Conservation (phyloP, 2,888 invertebrate species). For the Tachystola acroxantha region DNA sequence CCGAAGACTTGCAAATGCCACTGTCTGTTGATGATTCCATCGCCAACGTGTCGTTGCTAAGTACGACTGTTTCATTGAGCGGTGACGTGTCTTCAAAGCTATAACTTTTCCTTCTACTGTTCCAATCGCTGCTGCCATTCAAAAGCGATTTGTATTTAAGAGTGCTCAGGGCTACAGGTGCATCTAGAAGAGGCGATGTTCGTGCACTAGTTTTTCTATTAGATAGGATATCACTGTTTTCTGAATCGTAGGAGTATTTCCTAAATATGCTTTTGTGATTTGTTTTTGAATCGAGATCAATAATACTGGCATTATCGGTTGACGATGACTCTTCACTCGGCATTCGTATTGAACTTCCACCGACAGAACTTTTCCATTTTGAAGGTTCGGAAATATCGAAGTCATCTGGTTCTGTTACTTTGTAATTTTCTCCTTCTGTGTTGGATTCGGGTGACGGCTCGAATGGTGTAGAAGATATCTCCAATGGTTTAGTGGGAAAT, state of each 20-base stretch:
- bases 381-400: slow-evolving; percentile 73
- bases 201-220: slow-evolving; percentile 39
- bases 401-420: slow-evolving; percentile 77
- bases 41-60: slow-evolving; percentile 67
- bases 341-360: slow-evolving; percentile 82
- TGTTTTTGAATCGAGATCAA: slow-evolving; percentile 55
- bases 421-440: slow-evolving; percentile 53
- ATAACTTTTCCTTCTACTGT: slow-evolving; percentile 85
- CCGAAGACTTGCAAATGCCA: slow-evolving; percentile 85
- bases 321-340: slow-evolving; percentile 78
- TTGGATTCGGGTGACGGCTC: slow-evolving; percentile 48
- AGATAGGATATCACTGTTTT: slow-evolving; percentile 46
- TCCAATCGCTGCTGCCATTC: slow-evolving; percentile 80
- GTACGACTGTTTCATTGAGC: slow-evolving; percentile 43
- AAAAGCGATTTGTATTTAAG: slow-evolving; percentile 64
- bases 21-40: slow-evolving; percentile 89
- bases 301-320: slow-evolving; percentile 64
- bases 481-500: slow-evolving; percentile 49
- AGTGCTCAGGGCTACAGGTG: slow-evolving; percentile 55
- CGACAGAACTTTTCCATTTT: slow-evolving; percentile 83
- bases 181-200: slow-evolving; percentile 55
- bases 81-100: slow-evolving; percentile 80
- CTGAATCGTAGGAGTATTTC: slow-evolving; percentile 57
- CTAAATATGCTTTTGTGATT: slow-evolving; percentile 40
- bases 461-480: slow-evolving; percentile 65